Evolutionary conservation across 1,140 invertebrate genomes (phyloP).

Genomic region (Helicorthomorpha holstii): DNA sequence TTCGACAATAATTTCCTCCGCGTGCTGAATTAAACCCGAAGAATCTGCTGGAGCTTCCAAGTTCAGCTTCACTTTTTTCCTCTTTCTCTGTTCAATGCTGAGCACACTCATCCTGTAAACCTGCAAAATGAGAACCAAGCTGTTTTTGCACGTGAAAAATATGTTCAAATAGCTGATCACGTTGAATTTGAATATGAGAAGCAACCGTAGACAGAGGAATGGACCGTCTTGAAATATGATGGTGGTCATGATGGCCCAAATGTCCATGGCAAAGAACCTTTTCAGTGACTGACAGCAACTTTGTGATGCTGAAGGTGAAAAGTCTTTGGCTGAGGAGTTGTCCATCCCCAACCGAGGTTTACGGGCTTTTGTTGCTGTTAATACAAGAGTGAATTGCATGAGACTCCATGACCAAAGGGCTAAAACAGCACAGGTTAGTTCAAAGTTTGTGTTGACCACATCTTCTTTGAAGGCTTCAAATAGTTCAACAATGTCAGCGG

Average conservation of each 20-base stretch:
- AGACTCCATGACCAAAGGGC: constrained; percentile 77
- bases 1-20: background rate
- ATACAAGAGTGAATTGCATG: constrained; percentile 74
- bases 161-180: constrained; percentile 83
- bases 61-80: too few species aligned
- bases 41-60: background rate
- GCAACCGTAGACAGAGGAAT: constrained; percentile 59
- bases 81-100: background rate
- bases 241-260: constrained; percentile 22
- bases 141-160: constrained; percentile 82
- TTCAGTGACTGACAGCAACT: background rate
- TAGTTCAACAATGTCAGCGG: constrained; percentile 78
- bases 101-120: constrained; percentile 60
- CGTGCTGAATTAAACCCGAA: background rate
- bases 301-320: background rate
- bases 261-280: constrained; percentile 17
- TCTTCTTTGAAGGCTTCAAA: constrained; percentile 35
- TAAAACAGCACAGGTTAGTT: constrained; percentile 54
- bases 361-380: constrained; percentile 67
- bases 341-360: constrained; percentile 33
- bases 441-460: constrained; percentile 48
- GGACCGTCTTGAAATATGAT: constrained; percentile 48
- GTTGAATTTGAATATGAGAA: constrained; percentile 65
- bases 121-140: constrained; percentile 65
- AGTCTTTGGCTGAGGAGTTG: background rate